Conservation (phyloP, 2,113 vertebrate species). For the Struthidea cinerea region DNA sequence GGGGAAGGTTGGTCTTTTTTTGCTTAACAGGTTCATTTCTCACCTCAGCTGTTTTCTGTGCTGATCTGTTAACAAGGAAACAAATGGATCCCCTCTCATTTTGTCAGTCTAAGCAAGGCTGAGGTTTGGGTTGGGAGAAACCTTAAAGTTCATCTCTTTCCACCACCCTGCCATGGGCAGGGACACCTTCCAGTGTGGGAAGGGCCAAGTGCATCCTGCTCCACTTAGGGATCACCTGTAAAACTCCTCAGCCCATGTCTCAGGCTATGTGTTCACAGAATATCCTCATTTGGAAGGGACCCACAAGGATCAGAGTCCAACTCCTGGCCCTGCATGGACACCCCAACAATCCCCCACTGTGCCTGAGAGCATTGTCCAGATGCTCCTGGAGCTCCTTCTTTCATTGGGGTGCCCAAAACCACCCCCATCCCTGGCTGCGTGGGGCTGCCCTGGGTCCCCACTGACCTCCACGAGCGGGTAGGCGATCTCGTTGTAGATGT, state of each 20-base stretch:
- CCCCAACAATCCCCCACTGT: background rate
- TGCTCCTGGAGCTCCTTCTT: background rate
- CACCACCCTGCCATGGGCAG: background rate
- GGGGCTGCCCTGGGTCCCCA: background rate
- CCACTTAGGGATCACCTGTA: accelerated
- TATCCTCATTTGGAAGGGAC: background rate
- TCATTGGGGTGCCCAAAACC: background rate
- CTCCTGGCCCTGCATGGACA: background rate
- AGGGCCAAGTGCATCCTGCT: background rate
- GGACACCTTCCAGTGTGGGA: background rate
- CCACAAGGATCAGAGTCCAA: background rate
- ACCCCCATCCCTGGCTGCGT: too few relatives aligned
- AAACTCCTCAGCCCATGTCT: background rate
- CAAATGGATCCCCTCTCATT: background rate
- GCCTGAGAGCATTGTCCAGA: too few relatives aligned
- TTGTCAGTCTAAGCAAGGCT: background rate
- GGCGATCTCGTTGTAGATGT: constrained; percentile 88
- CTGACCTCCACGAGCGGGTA: constrained; percentile 86
- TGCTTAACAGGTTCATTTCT: background rate
- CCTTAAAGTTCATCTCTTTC: background rate
- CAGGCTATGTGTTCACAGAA: accelerated
- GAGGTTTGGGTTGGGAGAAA: background rate
- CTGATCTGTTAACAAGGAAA: background rate
- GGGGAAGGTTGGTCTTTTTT: too few relatives aligned
- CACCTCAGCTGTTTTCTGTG: background rate